Evolutionary conservation across 2,113 vertebrate genomes (phyloP).

Genomic region (Ictalurus furcatus): DNA sequence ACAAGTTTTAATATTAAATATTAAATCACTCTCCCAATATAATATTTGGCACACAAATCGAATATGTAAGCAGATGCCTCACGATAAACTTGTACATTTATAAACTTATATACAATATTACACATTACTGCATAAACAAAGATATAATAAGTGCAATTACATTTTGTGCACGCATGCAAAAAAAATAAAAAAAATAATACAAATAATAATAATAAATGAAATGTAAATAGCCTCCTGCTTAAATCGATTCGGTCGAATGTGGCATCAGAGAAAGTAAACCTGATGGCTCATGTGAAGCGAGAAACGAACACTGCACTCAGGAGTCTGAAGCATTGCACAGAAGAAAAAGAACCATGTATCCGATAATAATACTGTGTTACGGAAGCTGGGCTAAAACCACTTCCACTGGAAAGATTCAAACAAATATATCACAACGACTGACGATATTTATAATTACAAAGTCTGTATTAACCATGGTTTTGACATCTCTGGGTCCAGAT

Average conservation of each 20-base stretch:
- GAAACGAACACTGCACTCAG: conserved; percentile 32
- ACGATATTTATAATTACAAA: conserved; percentile 24
- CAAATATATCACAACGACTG: conserved; percentile 33
- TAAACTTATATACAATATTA: conserved; percentile 55
- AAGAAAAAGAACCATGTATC: neutral
- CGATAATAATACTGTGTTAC: conserved; percentile 47
- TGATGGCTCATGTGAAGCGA: neutral
- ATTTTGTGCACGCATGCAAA: conserved; percentile 46
- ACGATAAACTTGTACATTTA: conserved; percentile 47
- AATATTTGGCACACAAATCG: conserved; percentile 51
- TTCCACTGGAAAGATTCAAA: conserved; percentile 14
- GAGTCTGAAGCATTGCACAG: conserved; percentile 39
- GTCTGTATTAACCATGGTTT: neutral
- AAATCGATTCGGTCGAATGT: neutral
- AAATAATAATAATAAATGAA: neutral
- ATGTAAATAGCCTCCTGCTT: neutral
- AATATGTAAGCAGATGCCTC: conserved; percentile 31
- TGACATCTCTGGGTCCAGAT: conserved; percentile 14
- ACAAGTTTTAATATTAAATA: conserved; percentile 36
- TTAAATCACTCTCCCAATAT: conserved; percentile 47
- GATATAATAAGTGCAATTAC: conserved; percentile 51
- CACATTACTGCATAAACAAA: conserved; percentile 53
- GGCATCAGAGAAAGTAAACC: conserved; percentile 5
- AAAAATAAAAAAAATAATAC: neutral
- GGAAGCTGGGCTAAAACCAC: neutral